Evolutionary conservation across 2,888 invertebrate species (phyloP).

Genomic region (Acrocyrtus sp.): DNA sequence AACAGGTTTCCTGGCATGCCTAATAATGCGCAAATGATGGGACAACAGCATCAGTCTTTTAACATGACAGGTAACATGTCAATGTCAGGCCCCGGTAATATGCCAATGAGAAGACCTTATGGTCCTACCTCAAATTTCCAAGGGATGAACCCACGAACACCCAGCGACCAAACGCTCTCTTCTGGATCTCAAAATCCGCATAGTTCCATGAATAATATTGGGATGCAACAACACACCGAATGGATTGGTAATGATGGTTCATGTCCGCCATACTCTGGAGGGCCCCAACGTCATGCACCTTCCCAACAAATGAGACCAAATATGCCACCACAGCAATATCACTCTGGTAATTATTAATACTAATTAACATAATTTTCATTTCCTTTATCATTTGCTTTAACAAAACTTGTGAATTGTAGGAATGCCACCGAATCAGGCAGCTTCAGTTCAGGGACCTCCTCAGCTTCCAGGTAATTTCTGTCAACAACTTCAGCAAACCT

Average conservation of each 20-base stretch:
- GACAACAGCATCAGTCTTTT: slow-evolving; percentile 27
- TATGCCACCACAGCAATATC: slow-evolving; percentile 44
- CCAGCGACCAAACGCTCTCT: slow-evolving; percentile 41
- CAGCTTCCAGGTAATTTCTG: slow-evolving; percentile 29
- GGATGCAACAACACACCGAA: slow-evolving; percentile 35
- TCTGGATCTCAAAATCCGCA: slow-evolving; percentile 41
- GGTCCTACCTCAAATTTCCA: slow-evolving; percentile 40
- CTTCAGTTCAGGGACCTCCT: slow-evolving; percentile 32
- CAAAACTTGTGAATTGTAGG: no score
- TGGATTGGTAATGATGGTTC: slow-evolving; percentile 47
- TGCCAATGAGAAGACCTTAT: slow-evolving; percentile 37
- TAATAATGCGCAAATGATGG: slow-evolving; percentile 41
- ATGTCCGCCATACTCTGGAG: slow-evolving; percentile 34
- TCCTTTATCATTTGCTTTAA: no score
- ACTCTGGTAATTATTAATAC: slow-evolving; percentile 32
- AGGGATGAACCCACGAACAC: slow-evolving; percentile 39
- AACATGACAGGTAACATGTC: slow-evolving; percentile 31
- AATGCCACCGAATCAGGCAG: slow-evolving; percentile 34
- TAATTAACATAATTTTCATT: background rate
- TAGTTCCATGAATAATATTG: slow-evolving; percentile 27
- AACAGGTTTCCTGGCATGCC: slow-evolving; percentile 50
- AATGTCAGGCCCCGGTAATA: slow-evolving; percentile 23
- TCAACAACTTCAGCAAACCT: slow-evolving; percentile 32
- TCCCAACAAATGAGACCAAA: slow-evolving; percentile 33
- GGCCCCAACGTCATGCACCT: slow-evolving; percentile 21